Base-by-base conservation (phyloP, 2,888 invertebrate genomes). In the Parnassius apollo region DNA sequence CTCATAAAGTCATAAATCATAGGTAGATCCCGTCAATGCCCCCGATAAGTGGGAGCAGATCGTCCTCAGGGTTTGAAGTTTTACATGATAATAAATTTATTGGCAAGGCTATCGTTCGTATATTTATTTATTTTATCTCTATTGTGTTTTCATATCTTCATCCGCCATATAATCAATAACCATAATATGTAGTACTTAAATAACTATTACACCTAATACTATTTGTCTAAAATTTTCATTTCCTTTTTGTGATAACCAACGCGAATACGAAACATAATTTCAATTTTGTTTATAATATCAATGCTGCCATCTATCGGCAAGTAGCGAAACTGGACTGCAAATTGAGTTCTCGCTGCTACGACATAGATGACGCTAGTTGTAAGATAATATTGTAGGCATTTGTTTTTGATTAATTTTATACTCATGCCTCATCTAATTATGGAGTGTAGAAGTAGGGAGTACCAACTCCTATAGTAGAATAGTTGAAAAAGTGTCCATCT, bases 31-130 rank as follows among this genome's bases (percentile, higher is more conserved):
- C 77, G 77, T 67, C 77, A 75, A 79, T 75, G 77, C 70, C 69
- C 80, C 82, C 82, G 81, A 84, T 80, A 81, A 84, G 78, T 79
- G 76, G 65, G 67, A 69, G 82, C 86, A 88, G 87, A 86, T 73
- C 80, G 72, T 85, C 82, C 85, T 85, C 85, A 84, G 82, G 79
- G 86, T 82, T 78, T 83, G 83, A 86, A 84, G 82, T 79, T 74
- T 77, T 79, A 81, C 78, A 78, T 79, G 81, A 80, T 85, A 84
- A 18, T 18, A 18, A 1, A 1, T 18, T 18, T 82, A 80, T 78
- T 86, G 85, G 88, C 88, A 88, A 89, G 88, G 86, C 81, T 84
- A 77, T 49, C 13, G 13, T 49, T 13, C 0, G 9, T 13, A 44
- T 44, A 44, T 44, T 44, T 44, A 44, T 44, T 44, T 44, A 8